Percentiles rank a stretch among this genome's conserved stretches.
These are phyloP conservation scores for Hydrolagus affinis DNA, from an alignment of 2,113 vertebrate species.

Conservation along the genomic window DNA sequence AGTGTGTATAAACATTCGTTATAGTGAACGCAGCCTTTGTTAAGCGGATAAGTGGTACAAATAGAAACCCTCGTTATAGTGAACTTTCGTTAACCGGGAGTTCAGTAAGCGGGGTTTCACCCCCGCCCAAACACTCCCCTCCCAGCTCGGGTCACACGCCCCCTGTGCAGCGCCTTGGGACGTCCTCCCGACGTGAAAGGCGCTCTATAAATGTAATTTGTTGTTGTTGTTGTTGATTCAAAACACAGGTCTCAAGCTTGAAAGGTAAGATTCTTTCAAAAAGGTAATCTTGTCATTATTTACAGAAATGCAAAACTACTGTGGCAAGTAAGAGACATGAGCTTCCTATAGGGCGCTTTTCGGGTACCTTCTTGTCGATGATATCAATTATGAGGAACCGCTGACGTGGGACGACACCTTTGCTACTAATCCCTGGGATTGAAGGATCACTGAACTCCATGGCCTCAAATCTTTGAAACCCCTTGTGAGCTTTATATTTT, in stretches of 20 bases:
- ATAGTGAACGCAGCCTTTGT: no score
- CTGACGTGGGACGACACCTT: constrained; percentile 71
- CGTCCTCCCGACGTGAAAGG: no score
- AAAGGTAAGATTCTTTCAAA: background rate
- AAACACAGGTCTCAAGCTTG: background rate
- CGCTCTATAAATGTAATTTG: no score
- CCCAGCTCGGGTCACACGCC: no score
- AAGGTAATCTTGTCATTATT: background rate
- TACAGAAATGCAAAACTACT: background rate
- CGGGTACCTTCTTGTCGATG: constrained; percentile 76
- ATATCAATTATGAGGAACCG: constrained; percentile 75
- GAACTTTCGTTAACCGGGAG: no score
- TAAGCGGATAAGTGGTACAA: no score
- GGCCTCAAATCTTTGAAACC: constrained; percentile 84
- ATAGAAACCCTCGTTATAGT: no score
- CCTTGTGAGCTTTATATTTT: constrained; percentile 71
- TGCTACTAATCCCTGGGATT: constrained; percentile 45
- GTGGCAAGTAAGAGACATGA: background rate
- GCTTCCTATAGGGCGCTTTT: background rate
- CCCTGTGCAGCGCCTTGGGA: no score
- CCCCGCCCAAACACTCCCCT: no score
- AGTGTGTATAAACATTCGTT: background rate
- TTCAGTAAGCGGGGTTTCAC: no score
- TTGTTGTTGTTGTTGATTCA: no score
- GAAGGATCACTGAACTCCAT: constrained; percentile 65